Conservation (phyloP, 1,140 invertebrate species). For the Vanessa atalanta region DNA sequence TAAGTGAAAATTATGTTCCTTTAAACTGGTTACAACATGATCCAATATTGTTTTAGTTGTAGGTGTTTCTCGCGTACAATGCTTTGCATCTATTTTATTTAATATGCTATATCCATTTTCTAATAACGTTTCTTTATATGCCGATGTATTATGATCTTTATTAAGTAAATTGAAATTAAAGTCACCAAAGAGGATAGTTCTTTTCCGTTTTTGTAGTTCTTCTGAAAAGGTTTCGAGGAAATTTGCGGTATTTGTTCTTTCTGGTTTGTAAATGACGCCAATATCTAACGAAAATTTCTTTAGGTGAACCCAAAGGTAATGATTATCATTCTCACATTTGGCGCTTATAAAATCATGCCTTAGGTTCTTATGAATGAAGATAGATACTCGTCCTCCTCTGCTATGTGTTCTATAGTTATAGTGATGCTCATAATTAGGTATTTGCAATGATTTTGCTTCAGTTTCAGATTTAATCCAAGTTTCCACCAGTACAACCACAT, state of each 20-base stretch:
- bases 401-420: conserved; percentile 26
- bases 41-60: conserved; percentile 33
- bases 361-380: conserved; percentile 19
- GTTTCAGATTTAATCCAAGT: conserved; percentile 28
- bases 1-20: conserved; percentile 27
- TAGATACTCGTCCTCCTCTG: conserved; percentile 23
- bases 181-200: conserved; percentile 24
- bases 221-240: conserved; percentile 20
- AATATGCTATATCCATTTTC: conserved; percentile 33
- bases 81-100: conserved; percentile 36
- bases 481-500: conserved; percentile 19
- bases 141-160: conserved; percentile 5
- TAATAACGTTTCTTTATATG: conserved; percentile 28
- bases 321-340: conserved; percentile 22
- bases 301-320: conserved; percentile 25
- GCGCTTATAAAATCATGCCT: conserved; percentile 18
- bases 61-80: conserved; percentile 33
- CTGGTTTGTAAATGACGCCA: conserved; percentile 18
- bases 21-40: conserved; percentile 33
- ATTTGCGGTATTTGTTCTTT: conserved; percentile 16
- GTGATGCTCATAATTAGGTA: conserved; percentile 26
- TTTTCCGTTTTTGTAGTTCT: conserved; percentile 21
- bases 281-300: conserved; percentile 24
- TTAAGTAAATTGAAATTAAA: conserved; percentile 25
- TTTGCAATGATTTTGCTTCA: conserved; percentile 30